Evolutionary conservation across 2,113 vertebrate genomes (phyloP).

Genomic region (Macquaria ambigua): DNA sequence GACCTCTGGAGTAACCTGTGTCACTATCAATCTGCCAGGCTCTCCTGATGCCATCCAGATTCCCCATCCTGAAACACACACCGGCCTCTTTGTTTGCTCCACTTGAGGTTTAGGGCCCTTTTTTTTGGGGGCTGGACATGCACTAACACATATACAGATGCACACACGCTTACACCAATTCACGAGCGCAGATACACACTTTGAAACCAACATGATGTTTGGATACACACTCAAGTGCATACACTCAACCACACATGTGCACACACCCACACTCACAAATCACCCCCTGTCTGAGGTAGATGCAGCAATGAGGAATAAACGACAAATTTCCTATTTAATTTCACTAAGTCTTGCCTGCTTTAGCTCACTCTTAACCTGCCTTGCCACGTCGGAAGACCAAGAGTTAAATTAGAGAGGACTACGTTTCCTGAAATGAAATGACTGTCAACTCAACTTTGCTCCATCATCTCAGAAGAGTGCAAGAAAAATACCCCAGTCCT

Average conservation of each 20-base stretch:
- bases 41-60: constrained; percentile 92
- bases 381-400: constrained; percentile 92
- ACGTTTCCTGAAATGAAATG: constrained; percentile 78
- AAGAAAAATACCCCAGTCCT: constrained; percentile 26
- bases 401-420: constrained; percentile 79
- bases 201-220: constrained; percentile 38
- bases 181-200: constrained; percentile 9
- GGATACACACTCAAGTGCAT: not conserved
- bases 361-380: constrained; percentile 90
- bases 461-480: constrained; percentile 49
- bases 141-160: constrained; percentile 49
- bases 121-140: constrained; percentile 42
- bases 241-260: constrained; percentile 11
- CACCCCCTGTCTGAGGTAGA: constrained; percentile 73
- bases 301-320: constrained; percentile 83
- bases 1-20: constrained; percentile 92
- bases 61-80: constrained; percentile 92
- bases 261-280: constrained; percentile 51
- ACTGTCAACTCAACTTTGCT: constrained; percentile 73
- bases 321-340: constrained; percentile 90
- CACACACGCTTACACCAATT: constrained; percentile 28
- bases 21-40: constrained; percentile 90
- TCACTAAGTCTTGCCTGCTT: constrained; percentile 87
- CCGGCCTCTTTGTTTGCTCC: constrained; percentile 91
- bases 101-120: constrained; percentile 78